Conservation (phyloP, 2,113 vertebrate genomes). For the Chloropsis cyanopogon region DNA sequence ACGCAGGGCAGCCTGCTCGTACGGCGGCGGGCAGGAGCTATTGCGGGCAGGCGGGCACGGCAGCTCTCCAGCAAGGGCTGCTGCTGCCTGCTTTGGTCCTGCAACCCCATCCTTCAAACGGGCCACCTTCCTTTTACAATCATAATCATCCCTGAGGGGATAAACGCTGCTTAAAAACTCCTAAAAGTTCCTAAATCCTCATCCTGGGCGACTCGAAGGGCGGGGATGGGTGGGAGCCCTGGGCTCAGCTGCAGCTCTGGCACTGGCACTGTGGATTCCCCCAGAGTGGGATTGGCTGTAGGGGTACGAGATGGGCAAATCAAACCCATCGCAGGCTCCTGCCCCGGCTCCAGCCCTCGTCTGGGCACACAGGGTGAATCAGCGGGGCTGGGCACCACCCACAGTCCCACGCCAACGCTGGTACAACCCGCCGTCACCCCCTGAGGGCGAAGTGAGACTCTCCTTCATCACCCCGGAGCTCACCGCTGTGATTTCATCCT, state of each 20-base stretch:
- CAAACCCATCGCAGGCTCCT: background rate
- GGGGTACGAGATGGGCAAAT: fast-evolving
- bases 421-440: fast-evolving
- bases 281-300: fast-evolving
- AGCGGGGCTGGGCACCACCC: background rate
- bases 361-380: background rate
- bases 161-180: background rate
- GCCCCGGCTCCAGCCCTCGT: fast-evolving
- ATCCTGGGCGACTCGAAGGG: fast-evolving
- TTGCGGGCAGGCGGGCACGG: fast-evolving
- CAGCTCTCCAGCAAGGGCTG: fast-evolving
- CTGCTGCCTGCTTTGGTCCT: too few species aligned
- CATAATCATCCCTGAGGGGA: fast-evolving
- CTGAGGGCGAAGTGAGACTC: fast-evolving
- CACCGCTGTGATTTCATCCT: fast-evolving
- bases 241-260: background rate
- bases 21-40: background rate
- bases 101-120: fast-evolving
- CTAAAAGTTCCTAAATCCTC: background rate
- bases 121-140: background rate
- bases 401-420: fast-evolving
- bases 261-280: fast-evolving
- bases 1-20: background rate
- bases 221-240: background rate
- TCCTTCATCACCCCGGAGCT: fast-evolving